Percentiles rank a stretch among this genome's conserved stretches.
Conservation (phyloP, 2,888 invertebrate species). For the Ecliptopera silaceata region DNA sequence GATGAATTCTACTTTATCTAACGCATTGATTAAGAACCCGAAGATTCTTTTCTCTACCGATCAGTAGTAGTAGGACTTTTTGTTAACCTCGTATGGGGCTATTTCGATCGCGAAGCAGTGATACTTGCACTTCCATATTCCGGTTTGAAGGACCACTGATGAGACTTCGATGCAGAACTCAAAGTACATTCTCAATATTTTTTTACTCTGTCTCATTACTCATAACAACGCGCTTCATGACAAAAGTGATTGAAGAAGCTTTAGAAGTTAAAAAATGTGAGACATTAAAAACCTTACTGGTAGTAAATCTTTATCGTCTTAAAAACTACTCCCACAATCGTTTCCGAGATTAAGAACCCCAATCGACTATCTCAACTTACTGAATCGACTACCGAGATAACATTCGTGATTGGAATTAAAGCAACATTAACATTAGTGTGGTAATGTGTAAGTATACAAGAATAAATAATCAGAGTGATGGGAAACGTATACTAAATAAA, state of each 20-base stretch:
- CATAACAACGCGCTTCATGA: too few relatives aligned
- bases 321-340: neutral
- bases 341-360: neutral
- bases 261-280: too few relatives aligned
- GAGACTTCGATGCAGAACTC: too few relatives aligned
- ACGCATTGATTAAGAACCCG: neutral
- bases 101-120: too few relatives aligned
- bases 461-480: conserved; percentile 4
- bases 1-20: conserved; percentile 1
- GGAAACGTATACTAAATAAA: neutral
- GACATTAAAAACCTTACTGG: neutral
- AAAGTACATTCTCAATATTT: too few relatives aligned
- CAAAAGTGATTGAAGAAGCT: too few relatives aligned
- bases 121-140: too few relatives aligned
- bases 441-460: conserved; percentile 8
- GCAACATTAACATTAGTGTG: conserved; percentile 14
- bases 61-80: too few relatives aligned
- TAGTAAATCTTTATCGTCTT: too few relatives aligned
- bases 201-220: too few relatives aligned
- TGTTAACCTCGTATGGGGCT: too few relatives aligned
- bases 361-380: conserved; percentile 5
- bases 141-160: too few relatives aligned
- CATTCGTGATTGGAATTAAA: conserved; percentile 19
- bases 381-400: conserved; percentile 24
- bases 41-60: neutral